phyloP scores from a whole-genome alignment of 1,140 invertebrate species.

The Drosophila nigromelanica region DNA sequence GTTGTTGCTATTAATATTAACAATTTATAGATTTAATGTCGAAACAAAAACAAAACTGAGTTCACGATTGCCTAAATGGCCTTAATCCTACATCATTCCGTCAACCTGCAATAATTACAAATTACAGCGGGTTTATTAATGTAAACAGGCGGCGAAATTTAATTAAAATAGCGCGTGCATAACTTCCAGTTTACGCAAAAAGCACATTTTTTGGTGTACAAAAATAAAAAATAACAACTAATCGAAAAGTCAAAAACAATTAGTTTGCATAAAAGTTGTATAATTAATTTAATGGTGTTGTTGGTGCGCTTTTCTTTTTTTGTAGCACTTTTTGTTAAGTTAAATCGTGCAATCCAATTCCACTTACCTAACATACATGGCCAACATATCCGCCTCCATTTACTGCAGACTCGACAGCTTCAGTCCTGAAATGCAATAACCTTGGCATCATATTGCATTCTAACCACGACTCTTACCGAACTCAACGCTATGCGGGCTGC shows the following conservation, averaged over 20 bases:
- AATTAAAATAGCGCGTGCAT: slow-evolving; percentile 51
- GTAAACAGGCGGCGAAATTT: slow-evolving; percentile 38
- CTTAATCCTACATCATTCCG: slow-evolving; percentile 30
- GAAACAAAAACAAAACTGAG: slow-evolving; percentile 24
- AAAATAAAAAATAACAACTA: neutral
- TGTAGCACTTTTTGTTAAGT: too few species aligned
- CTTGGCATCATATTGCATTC: too few species aligned
- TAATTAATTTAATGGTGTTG: too few species aligned
- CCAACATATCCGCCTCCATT: too few species aligned
- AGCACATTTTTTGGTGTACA: too few species aligned
- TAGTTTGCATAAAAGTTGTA: neutral
- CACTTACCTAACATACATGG: too few species aligned
- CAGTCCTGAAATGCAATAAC: too few species aligned
- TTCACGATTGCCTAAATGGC: neutral
- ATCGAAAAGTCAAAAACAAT: slow-evolving; percentile 7
- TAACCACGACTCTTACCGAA: too few species aligned
- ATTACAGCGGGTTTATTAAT: slow-evolving; percentile 29
- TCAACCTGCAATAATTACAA: slow-evolving; percentile 55
- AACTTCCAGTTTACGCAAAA: neutral
- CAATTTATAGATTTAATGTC: slow-evolving; percentile 49
- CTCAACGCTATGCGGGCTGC: too few species aligned
- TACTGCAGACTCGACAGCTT: too few species aligned
- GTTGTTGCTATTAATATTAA: slow-evolving; percentile 31
- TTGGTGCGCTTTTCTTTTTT: too few species aligned
- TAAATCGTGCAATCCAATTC: too few species aligned